Percentiles rank a stretch among this genome's conserved stretches.
These are phyloP conservation scores for Mungos mungo DNA, from an alignment of 2,113 vertebrate genomes.

Conservation along the genomic window DNA sequence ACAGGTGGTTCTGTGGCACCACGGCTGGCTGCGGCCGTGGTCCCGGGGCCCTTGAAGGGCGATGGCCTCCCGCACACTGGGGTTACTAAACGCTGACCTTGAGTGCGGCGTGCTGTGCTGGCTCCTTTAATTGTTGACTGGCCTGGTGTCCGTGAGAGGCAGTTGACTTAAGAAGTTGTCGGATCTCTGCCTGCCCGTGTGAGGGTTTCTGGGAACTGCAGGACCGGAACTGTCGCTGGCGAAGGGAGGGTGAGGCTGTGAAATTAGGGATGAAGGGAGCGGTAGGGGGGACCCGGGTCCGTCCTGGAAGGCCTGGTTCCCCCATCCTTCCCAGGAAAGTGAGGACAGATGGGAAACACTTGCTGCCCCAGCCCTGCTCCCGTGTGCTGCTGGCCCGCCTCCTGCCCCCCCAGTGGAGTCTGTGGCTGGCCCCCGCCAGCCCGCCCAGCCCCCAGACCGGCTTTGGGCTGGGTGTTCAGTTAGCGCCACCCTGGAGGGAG, in stretches of 20 bases:
- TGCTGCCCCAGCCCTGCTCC: neutral
- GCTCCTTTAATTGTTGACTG: neutral
- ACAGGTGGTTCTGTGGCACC: neutral
- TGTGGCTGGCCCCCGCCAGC: accelerated
- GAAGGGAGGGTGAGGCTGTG: neutral
- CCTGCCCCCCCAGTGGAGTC: neutral
- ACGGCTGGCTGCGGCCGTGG: neutral
- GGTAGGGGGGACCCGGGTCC: neutral
- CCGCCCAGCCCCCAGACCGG: neutral
- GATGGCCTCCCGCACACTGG: accelerated
- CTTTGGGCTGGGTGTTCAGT: neutral
- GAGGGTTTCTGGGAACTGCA: neutral
- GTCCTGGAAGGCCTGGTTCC: neutral
- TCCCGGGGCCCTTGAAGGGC: neutral
- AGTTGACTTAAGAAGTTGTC: neutral
- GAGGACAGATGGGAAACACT: neutral
- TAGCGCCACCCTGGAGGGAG: neutral
- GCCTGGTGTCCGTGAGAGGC: neutral
- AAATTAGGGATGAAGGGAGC: neutral
- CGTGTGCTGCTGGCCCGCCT: accelerated
- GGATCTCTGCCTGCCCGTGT: neutral
- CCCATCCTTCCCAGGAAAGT: neutral
- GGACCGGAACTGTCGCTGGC: neutral
- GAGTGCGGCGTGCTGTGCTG: accelerated
- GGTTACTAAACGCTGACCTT: neutral